A percentile compares a stretch with the other conserved stretches of the same genome.
phyloP scores from a whole-genome alignment of 2,888 invertebrate species.

The Eueremaeus valkanovi region DNA sequence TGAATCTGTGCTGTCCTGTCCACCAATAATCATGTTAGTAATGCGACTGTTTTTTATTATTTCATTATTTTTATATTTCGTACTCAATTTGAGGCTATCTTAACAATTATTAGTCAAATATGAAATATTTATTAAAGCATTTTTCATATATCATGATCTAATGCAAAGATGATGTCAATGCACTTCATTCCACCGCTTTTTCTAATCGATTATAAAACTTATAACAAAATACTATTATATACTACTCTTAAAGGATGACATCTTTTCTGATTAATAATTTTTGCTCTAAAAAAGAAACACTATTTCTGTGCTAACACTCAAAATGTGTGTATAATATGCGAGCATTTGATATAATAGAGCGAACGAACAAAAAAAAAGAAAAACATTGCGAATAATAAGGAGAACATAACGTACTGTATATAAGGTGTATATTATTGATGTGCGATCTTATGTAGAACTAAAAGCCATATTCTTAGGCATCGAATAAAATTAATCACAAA shows the following conservation, averaged over 20 bases:
- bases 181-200: slow-evolving; percentile 13
- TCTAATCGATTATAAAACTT: slow-evolving; percentile 17
- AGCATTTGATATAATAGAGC: too few species aligned
- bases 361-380: too few species aligned
- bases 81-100: not conserved
- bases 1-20: not conserved
- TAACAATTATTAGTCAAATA: slow-evolving; percentile 17
- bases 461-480: slow-evolving; percentile 20
- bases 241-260: slow-evolving; percentile 22
- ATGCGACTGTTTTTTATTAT: not conserved
- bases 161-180: slow-evolving; percentile 10
- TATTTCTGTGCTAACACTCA: not conserved
- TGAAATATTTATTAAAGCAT: not conserved
- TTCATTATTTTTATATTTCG: not conserved
- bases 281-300: not conserved
- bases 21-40: slow-evolving; percentile 7
- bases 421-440: not conserved
- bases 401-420: not conserved
- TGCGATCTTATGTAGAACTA: not conserved
- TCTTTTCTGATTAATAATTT: slow-evolving; percentile 29
- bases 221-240: not conserved
- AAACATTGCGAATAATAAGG: not conserved
- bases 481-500: slow-evolving; percentile 21
- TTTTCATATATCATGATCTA: slow-evolving; percentile 9
- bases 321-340: not conserved